phyloP scores from a whole-genome alignment of 2,113 vertebrate genomes.

The Hemiscyllium ocellatum region DNA sequence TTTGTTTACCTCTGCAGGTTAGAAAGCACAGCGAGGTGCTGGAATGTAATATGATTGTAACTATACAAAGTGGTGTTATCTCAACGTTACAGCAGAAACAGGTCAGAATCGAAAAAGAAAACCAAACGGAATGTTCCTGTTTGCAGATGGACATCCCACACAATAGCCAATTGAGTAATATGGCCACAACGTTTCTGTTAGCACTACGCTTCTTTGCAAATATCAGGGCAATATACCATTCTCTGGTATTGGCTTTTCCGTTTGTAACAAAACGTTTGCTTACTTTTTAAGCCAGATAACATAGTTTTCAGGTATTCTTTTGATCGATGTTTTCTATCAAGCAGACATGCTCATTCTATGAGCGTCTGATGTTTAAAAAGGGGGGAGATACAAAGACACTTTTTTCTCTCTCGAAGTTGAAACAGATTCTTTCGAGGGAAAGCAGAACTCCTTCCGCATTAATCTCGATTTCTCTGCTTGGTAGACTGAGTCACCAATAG shows the following conservation, averaged over 20 bases:
- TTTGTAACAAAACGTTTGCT: not conserved
- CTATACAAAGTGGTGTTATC: constrained; percentile 35
- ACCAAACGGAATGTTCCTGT: not conserved
- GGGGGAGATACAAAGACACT: not conserved
- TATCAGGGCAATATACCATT: constrained; percentile 24
- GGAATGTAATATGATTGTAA: constrained; percentile 34
- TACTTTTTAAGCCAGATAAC: not conserved
- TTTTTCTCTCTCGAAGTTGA: not conserved
- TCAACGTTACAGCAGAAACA: constrained; percentile 29
- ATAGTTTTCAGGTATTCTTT: constrained; percentile 15
- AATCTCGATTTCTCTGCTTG: not conserved
- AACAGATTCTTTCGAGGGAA: not conserved
- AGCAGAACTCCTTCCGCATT: not conserved
- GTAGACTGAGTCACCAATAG: not conserved
- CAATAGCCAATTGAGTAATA: constrained; percentile 28
- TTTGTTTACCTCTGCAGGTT: constrained; percentile 26
- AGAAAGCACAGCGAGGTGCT: constrained; percentile 10
- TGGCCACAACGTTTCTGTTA: not conserved
- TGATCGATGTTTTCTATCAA: constrained; percentile 5
- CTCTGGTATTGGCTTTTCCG: not conserved
- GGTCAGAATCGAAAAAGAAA: not conserved
- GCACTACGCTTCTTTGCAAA: constrained; percentile 5
- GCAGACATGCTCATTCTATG: not conserved
- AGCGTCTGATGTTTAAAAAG: not conserved
- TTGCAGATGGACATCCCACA: constrained; percentile 11